These are phyloP conservation scores for Cryptocheilus praepositus DNA, from an alignment of 2,888 invertebrate genomes.

Conservation along the genomic window DNA sequence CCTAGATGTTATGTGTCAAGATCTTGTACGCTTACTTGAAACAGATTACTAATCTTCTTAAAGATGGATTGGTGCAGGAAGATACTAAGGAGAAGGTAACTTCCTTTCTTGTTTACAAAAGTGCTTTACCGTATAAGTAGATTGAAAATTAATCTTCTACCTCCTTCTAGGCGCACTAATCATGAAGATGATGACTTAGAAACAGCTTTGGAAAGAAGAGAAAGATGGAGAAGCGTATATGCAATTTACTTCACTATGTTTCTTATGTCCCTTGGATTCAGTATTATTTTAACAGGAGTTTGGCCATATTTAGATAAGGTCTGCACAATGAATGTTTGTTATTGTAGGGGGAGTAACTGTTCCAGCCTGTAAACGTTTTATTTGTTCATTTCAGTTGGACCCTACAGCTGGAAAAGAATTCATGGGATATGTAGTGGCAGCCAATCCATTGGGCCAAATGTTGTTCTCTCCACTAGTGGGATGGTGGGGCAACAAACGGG, in stretches of 20 bases:
- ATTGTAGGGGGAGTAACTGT: no score
- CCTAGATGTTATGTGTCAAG: no score
- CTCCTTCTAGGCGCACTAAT: slow-evolving; percentile 22
- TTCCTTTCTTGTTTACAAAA: no score
- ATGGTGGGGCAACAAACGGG: slow-evolving; percentile 88
- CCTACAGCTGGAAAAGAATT: slow-evolving; percentile 87
- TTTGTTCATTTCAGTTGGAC: slow-evolving; percentile 81
- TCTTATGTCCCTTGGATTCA: slow-evolving; percentile 91
- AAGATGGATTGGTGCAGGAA: no score
- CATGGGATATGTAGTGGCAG: slow-evolving; percentile 89
- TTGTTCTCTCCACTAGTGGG: slow-evolving; percentile 89
- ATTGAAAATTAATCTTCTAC: no score
- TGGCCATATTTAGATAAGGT: slow-evolving; percentile 93
- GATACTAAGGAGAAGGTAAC: no score
- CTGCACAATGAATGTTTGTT: slow-evolving; percentile 49
- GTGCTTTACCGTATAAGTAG: no score
- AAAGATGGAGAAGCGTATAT: slow-evolving; percentile 87
- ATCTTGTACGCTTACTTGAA: no score
- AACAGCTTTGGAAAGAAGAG: slow-evolving; percentile 80
- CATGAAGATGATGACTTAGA: slow-evolving; percentile 78
- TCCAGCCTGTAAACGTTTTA: no score
- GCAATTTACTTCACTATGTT: slow-evolving; percentile 93
- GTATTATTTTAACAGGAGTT: slow-evolving; percentile 90
- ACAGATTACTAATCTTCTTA: no score
- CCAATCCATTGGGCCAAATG: slow-evolving; percentile 92